Evolutionary conservation across 2,888 invertebrate genomes (phyloP).

Genomic region (Agriopis aurantiaria): DNA sequence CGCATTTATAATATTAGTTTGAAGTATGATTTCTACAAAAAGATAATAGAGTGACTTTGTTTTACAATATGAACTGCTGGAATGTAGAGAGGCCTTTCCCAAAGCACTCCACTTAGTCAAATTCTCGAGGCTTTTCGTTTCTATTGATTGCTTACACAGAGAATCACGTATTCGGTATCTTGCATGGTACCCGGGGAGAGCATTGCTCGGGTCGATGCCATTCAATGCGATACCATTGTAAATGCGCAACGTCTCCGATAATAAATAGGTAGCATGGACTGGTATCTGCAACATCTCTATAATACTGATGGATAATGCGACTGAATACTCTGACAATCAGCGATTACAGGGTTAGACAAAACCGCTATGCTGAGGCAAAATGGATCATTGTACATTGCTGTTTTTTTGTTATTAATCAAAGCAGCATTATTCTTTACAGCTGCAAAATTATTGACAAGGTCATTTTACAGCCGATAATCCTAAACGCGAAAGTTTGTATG

Average conservation of each 20-base stretch:
- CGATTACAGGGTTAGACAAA: background rate
- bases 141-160: background rate
- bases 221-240: conserved; percentile 2
- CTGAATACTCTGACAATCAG: background rate
- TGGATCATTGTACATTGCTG: background rate
- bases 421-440: too few relatives aligned
- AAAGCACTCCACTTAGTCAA: background rate
- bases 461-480: too few relatives aligned
- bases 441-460: too few relatives aligned
- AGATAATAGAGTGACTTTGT: too few relatives aligned
- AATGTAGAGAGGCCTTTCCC: background rate
- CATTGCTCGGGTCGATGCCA: conserved; percentile 3
- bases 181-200: background rate
- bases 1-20: too few relatives aligned
- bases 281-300: background rate
- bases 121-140: background rate
- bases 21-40: too few relatives aligned
- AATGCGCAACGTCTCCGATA: background rate
- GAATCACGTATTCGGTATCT: background rate
- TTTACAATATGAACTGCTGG: too few relatives aligned
- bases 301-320: conserved; percentile 10
- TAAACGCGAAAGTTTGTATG: background rate
- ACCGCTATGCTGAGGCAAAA: background rate
- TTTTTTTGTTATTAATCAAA: too few relatives aligned
- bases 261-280: conserved; percentile 6